A percentile compares a stretch with the other conserved stretches of the same genome.
phyloP scores from a whole-genome alignment of 2,888 invertebrate species.

The Eretmocerus hayati region DNA sequence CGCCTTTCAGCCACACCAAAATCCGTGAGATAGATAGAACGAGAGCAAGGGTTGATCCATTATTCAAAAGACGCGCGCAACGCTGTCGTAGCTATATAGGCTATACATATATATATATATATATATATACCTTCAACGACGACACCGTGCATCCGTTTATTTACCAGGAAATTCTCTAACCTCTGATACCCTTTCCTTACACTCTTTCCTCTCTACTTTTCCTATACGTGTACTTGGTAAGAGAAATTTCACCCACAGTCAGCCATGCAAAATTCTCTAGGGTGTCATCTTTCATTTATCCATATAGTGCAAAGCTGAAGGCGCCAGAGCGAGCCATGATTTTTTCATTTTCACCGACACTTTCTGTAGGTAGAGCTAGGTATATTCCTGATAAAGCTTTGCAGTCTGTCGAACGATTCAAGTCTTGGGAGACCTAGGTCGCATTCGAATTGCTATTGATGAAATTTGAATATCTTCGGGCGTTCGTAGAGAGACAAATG shows the following conservation, averaged over 20 bases:
- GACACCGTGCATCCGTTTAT: constrained; percentile 6
- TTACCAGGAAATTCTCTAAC: constrained; percentile 3
- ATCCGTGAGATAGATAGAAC: neutral
- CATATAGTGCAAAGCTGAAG: neutral
- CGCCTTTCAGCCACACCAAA: neutral
- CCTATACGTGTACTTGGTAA: too few relatives aligned
- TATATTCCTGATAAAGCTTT: too few relatives aligned
- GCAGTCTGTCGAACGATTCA: too few relatives aligned
- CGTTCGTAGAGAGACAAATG: neutral
- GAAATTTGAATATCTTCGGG: constrained; percentile 6
- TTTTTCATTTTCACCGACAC: constrained; percentile 1
- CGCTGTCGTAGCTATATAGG: neutral
- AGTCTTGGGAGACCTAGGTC: neutral
- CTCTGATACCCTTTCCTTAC: too few relatives aligned
- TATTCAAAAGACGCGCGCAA: constrained; percentile 12
- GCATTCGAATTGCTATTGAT: constrained; percentile 10
- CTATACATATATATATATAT: too few relatives aligned
- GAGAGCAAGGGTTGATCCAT: constrained; percentile 14
- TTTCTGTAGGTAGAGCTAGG: too few relatives aligned
- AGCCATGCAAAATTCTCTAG: neutral
- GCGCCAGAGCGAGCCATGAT: neutral
- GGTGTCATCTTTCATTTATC: neutral
- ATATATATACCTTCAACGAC: too few relatives aligned
- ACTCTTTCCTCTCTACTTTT: too few relatives aligned
- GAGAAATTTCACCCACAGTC: neutral